Conservation (phyloP, 2,797 vertebrate genomes). For the Notamacropus eugenii region DNA sequence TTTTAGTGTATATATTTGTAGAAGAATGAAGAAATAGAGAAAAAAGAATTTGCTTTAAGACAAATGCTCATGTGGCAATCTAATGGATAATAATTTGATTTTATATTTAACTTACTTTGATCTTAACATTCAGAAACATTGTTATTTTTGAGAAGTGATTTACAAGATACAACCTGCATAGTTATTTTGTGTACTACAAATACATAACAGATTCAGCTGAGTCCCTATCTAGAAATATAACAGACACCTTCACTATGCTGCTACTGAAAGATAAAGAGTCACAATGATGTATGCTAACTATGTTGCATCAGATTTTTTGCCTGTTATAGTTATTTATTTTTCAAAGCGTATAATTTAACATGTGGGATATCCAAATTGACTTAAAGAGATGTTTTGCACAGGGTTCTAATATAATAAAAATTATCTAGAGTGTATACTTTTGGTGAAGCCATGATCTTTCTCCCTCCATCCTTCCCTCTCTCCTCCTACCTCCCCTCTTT, state of each 20-base stretch:
- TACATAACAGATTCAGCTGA: not conserved
- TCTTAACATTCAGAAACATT: not conserved
- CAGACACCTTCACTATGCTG: not conserved
- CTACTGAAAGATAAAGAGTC: not conserved
- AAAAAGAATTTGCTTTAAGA: not conserved
- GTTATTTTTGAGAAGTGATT: not conserved
- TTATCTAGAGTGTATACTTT: not conserved
- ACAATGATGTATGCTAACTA: not conserved
- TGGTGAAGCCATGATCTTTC: not conserved
- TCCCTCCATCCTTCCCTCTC: not conserved
- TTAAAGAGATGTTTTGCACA: not conserved
- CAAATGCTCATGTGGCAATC: not conserved
- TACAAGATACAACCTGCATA: not conserved
- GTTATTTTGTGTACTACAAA: not conserved
- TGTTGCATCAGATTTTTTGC: not conserved
- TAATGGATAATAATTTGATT: not conserved
- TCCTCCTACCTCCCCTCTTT: no score
- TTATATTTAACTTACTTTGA: conserved; percentile 8
- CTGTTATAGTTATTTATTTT: not conserved
- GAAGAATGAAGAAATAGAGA: no score
- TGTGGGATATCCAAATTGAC: not conserved
- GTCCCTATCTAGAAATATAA: not conserved
- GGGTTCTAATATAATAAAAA: not conserved
- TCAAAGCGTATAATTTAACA: not conserved
- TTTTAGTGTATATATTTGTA: not conserved